Percentiles rank a stretch among this genome's conserved stretches.
These are phyloP conservation scores for Macroglossus sobrinus DNA, from an alignment of 2,113 vertebrate species.

Conservation along the genomic window DNA sequence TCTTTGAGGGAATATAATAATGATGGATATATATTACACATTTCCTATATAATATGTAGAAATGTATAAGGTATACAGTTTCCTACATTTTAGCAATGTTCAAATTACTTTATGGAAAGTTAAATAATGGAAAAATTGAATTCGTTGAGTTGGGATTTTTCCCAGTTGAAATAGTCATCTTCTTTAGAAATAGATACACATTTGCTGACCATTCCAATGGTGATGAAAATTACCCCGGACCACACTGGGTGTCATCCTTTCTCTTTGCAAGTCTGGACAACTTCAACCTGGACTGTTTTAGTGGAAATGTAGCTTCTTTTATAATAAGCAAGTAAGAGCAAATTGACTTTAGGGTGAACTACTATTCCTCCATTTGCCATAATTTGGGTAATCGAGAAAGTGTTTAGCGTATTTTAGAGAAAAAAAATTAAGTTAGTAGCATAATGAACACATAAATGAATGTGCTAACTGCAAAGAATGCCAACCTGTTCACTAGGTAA, in stretches of 20 bases:
- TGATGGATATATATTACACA: background rate
- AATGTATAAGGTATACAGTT: background rate
- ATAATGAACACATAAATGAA: background rate
- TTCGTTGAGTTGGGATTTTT: background rate
- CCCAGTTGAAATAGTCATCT: background rate
- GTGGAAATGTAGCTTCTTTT: background rate
- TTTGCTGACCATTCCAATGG: background rate
- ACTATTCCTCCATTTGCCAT: background rate
- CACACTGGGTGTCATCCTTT: background rate
- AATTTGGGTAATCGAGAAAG: background rate
- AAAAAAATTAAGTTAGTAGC: background rate
- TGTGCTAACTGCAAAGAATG: background rate
- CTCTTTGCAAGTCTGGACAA: background rate
- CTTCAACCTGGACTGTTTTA: background rate
- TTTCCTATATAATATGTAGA: background rate
- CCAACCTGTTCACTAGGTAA: background rate
- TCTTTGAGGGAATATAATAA: background rate
- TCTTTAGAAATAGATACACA: background rate
- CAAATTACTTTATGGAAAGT: background rate
- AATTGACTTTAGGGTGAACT: background rate
- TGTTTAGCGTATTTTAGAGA: background rate
- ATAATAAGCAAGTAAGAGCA: background rate
- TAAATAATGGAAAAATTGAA: background rate
- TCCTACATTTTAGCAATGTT: background rate
- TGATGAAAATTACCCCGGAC: background rate